Base-by-base conservation (phyloP, 2,888 invertebrate species). In the Ectemnius lituratus region DNA sequence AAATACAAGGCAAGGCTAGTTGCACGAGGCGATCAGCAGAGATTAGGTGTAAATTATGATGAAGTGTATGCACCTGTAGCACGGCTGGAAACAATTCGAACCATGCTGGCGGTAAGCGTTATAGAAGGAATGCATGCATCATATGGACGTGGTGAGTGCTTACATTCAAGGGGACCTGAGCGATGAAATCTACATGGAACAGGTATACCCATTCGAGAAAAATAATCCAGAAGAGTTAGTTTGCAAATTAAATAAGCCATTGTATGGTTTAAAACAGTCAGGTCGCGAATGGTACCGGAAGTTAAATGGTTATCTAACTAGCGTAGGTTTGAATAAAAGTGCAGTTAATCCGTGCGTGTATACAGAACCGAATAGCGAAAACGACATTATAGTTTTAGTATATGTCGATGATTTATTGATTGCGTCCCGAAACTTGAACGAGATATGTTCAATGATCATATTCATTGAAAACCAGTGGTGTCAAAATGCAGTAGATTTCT, bases 101-200 rank as follows among this genome's bases (percentile, higher is more conserved):
- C 79, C 5, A 69, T 85, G 16, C 60, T 83, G 2, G 80, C 79
- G 3, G 65, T 20, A 6, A 37, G 71, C 0, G 82, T 78, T 2
- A 70, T 78, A 28, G 67, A 77, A 11, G 71, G 75, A 52, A 81
- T 82, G 77, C 56, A 83, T 46, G 71, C 81, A 84, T 66, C 83
- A 85, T 23, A 79, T 83, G 77, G 82, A 84, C 28, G 80, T 84
- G 0, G 28, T 78, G 6, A 49, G 76, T 3, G 59, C 81, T 0
- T 80, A 80, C 37, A 60, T 20, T 20, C 20, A 20, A 20, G 20
- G 20, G 20, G 20, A 20, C 20, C 2, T 20, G 20, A 20, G 1
- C 20, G 20, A 20, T 20, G 20, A 20, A 1, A 20, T 20, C 2
- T 20, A 20, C 20, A 14, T 52, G 18, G 16, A 52, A 52, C 52